A percentile compares a stretch with the other conserved stretches of the same genome.
Evolutionary conservation across 2,888 invertebrate genomes (phyloP).

Genomic region (Patella depressa): DNA sequence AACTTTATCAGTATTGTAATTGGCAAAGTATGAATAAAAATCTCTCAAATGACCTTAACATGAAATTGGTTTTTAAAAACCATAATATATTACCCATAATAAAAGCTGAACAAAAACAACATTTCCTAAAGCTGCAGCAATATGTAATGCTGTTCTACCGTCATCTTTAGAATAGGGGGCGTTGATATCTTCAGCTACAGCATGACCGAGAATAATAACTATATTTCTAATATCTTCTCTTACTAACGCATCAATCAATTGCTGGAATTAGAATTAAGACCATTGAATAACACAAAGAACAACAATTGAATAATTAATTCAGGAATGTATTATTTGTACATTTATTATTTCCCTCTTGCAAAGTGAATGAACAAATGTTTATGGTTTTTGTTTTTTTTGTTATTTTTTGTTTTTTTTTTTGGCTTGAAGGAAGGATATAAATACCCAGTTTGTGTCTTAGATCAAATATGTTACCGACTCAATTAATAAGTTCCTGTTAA

Average conservation of each 20-base stretch:
- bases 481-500: no score
- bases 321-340: not conserved
- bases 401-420: no score
- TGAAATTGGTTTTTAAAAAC: no score
- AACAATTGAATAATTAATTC: not conserved
- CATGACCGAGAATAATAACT: constrained; percentile 74
- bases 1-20: no score
- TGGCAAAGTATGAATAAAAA: no score
- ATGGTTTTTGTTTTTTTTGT: no score
- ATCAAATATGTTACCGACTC: no score
- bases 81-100: constrained; percentile 83
- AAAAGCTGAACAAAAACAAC: constrained; percentile 91
- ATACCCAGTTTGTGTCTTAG: no score
- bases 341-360: not conserved
- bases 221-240: constrained; percentile 69
- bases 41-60: no score
- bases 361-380: not conserved
- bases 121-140: constrained; percentile 87
- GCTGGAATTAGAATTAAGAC: constrained; percentile 71
- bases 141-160: constrained; percentile 85
- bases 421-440: no score
- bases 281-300: not conserved
- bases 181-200: constrained; percentile 81
- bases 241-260: constrained; percentile 71
- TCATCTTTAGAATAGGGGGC: constrained; percentile 82